Evolutionary conservation across 2,113 vertebrate genomes (phyloP).

Genomic region (Festucalex cinctus): DNA sequence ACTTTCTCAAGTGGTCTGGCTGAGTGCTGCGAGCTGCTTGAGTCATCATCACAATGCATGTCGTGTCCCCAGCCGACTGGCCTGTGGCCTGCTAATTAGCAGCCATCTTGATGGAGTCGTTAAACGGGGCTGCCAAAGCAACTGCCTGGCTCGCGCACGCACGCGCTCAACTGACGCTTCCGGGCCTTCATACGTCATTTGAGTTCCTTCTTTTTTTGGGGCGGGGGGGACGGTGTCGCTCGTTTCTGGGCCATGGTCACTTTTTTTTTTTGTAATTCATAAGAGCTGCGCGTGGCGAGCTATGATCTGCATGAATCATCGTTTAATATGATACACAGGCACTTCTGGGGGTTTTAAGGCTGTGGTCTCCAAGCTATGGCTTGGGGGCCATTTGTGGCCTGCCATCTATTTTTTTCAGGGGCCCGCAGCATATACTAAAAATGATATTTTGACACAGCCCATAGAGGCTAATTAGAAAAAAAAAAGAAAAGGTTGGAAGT

Average conservation of each 20-base stretch:
- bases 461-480: no score
- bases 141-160: conserved; percentile 42
- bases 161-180: not conserved
- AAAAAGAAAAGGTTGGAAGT: no score
- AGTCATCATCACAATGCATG: not conserved
- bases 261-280: conserved; percentile 57
- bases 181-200: not conserved
- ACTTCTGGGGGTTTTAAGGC: not conserved
- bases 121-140: conserved; percentile 48
- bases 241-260: conserved; percentile 46
- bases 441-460: no score
- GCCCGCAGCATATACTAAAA: no score
- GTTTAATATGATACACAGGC: not conserved
- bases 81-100: conserved; percentile 56
- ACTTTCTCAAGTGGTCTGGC: conserved; percentile 3
- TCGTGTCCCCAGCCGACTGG: conserved; percentile 30
- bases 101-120: conserved; percentile 60
- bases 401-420: no score
- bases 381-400: no score
- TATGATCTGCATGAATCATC: not conserved
- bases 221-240: conserved; percentile 31
- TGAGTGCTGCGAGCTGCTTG: not conserved
- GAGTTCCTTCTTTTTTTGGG: not conserved
- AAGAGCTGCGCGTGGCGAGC: conserved; percentile 16
- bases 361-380: no score